A percentile compares a stretch with the other conserved stretches of the same genome.
Conservation (phyloP, 2,797 vertebrate genomes). For the Rallus crepitans region DNA sequence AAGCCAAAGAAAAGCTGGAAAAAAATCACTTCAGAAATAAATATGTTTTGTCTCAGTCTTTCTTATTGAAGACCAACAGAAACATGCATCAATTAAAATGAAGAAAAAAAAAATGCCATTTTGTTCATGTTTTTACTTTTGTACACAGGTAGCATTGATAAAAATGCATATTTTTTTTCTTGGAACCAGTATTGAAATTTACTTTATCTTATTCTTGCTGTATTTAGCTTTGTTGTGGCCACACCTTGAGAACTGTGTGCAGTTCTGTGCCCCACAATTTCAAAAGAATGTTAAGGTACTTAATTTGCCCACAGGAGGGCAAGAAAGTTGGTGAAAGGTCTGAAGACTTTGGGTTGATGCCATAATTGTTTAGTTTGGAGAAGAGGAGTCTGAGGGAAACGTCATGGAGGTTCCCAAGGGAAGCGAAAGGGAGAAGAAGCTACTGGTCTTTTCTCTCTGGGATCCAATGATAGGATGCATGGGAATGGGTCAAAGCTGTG, state of each 20-base stretch:
- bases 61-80: background rate
- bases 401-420: background rate
- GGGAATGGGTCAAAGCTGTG: background rate
- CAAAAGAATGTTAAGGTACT: background rate
- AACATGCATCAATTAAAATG: constrained; percentile 45
- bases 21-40: constrained; percentile 58
- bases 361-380: background rate
- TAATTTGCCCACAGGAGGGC: background rate
- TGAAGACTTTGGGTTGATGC: background rate
- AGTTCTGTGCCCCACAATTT: background rate
- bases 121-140: constrained; percentile 19
- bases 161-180: background rate
- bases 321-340: background rate
- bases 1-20: constrained; percentile 66
- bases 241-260: background rate
- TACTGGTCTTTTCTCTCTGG: background rate
- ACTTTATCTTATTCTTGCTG: fast-evolving
- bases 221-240: background rate
- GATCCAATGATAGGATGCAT: fast-evolving
- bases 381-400: background rate
- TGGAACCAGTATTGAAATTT: background rate
- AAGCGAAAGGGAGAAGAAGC: background rate
- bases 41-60: constrained; percentile 46
- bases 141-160: background rate
- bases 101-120: constrained; percentile 10